Evolutionary conservation across 2,113 vertebrate species (phyloP), one percentile per base, ranked within the genome.

Genomic region (Asarcornis scutulata): DNA sequence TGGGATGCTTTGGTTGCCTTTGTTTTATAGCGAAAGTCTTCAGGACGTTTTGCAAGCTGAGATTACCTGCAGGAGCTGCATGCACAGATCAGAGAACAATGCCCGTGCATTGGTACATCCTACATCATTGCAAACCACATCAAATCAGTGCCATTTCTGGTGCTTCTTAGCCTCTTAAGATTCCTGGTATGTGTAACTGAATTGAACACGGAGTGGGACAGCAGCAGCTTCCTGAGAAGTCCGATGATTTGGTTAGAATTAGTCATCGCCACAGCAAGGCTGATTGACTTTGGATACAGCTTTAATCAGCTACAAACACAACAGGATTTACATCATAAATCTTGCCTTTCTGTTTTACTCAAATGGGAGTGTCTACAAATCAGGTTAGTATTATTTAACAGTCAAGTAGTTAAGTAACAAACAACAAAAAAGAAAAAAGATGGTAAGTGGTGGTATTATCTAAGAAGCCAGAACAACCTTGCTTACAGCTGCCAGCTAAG

Each of bases 351-450:
- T 88, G 52, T 88, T 88, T 42, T 77, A 42, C 48, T 82, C 69
- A 85, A 86, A 94, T 55, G 53, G 88, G 91, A 94, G 88, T 90
- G 76, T 72, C 95, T 93, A 96, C 80, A 95, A 97, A 97, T 97
- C 95, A 96, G 76, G 92, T 86, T 94, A 74, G 80, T 95, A 96
- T 95, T 95, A 96, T 95, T 97, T 95, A 97, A 95, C 79, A 96
- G 91, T 75, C 80, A 32, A 86, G 56, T 82, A 93, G 83, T 84
- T 84, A 96, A 95, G 7, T 18, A 95, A 91, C 68, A 95, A 94
- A 64, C 38, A 55, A 55, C 40, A 27, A 25, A 64, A 64, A 40
- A 36, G n/a, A 36, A 36, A 87, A 93, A 71, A 40, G 34, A 91
- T 85, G 32, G 12, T 92, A 88, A 88, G 46, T 86, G 89, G 75